Evolutionary conservation across 2,888 invertebrate genomes (phyloP).

Genomic region (Andricus curvator): DNA sequence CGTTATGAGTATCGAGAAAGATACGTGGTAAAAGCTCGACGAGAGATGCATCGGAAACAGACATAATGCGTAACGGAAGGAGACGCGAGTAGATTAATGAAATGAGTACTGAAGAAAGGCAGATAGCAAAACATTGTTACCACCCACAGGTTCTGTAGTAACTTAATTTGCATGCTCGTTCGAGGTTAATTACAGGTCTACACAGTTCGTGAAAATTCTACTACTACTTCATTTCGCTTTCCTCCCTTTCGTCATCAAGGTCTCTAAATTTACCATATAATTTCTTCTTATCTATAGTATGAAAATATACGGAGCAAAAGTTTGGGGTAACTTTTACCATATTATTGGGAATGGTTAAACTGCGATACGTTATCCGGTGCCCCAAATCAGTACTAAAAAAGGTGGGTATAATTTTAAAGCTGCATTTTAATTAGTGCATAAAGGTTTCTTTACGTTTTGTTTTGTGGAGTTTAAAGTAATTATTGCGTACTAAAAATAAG

Average conservation of each 20-base stretch:
- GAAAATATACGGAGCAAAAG: neutral
- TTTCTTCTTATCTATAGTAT: neutral
- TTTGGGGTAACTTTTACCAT: no score
- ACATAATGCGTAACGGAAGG: slow-evolving; percentile 17
- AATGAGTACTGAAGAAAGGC: slow-evolving; percentile 5
- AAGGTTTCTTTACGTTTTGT: no score
- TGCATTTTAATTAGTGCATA: no score
- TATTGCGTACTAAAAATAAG: no score
- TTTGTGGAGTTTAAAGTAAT: no score
- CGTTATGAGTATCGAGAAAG: slow-evolving; percentile 33
- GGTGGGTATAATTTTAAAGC: no score
- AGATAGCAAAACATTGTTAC: neutral
- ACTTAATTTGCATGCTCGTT: slow-evolving; percentile 72
- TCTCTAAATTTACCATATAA: neutral
- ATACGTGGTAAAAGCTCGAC: slow-evolving; percentile 25
- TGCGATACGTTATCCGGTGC: no score
- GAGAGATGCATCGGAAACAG: slow-evolving; percentile 12
- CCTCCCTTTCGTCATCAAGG: slow-evolving; percentile 47
- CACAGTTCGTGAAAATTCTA: slow-evolving; percentile 56
- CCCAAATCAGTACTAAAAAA: no score
- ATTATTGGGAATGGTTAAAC: no score
- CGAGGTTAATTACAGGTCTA: slow-evolving; percentile 72
- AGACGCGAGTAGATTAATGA: slow-evolving; percentile 26
- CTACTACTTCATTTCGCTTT: neutral
- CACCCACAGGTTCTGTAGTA: slow-evolving; percentile 44